These are phyloP conservation scores for Aradophagus sp. DNA, from an alignment of 1,140 invertebrate species.

Conservation along the genomic window DNA sequence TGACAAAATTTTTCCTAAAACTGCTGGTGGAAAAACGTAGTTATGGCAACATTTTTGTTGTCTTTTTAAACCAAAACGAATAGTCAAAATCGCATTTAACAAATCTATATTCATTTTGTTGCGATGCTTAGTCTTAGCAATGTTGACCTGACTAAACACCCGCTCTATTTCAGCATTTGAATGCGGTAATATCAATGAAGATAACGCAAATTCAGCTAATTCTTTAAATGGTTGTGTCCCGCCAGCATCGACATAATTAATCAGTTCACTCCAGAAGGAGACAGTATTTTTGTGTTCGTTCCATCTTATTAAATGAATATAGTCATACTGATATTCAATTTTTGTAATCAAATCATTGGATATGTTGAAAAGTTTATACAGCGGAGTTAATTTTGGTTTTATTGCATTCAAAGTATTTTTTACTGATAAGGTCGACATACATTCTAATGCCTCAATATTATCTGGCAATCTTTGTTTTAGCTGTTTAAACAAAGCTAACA, in stretches of 20 bases:
- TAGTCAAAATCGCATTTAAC: conserved; percentile 5
- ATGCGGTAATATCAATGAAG: conserved; percentile 27
- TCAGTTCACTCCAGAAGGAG: conserved; percentile 11
- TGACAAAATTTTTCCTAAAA: background rate
- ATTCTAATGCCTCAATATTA: conserved; percentile 6
- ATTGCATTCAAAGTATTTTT: background rate
- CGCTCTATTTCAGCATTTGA: conserved; percentile 49
- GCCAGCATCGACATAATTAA: conserved; percentile 19
- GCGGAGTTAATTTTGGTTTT: conserved; percentile 1
- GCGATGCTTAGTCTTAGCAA: conserved; percentile 38
- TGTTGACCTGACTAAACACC: conserved; percentile 49
- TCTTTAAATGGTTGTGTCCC: conserved; percentile 33
- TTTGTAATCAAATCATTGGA: background rate
- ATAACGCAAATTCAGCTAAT: conserved; percentile 29
- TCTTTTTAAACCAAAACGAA: conserved; percentile 13
- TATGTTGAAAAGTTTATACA: background rate
- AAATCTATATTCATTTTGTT: conserved; percentile 3
- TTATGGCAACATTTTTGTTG: conserved; percentile 10
- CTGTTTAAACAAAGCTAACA: conserved; percentile 4
- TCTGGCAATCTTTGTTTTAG: conserved; percentile 16
- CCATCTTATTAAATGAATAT: conserved; percentile 13
- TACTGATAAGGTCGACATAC: background rate
- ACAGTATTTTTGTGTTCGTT: conserved; percentile 7
- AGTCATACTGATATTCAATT: conserved; percentile 12
- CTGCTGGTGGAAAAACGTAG: background rate